Percentiles rank a stretch among this genome's conserved stretches.
Evolutionary conservation across 1,140 invertebrate genomes (phyloP).

Genomic region (Meloidogyne floridensis): DNA sequence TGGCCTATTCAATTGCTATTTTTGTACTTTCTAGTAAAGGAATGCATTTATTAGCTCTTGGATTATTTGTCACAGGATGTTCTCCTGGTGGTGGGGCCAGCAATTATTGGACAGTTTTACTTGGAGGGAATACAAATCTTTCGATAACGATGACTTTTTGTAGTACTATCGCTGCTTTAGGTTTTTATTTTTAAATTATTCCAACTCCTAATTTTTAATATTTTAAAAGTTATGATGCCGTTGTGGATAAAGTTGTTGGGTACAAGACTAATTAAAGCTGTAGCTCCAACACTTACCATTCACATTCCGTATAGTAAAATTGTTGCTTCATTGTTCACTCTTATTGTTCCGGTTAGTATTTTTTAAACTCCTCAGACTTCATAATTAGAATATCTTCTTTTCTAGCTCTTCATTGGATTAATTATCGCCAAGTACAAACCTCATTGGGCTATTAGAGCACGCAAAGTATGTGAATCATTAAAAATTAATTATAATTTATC

Average conservation of each 20-base stretch:
- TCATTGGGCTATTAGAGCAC: slow-evolving; percentile 73
- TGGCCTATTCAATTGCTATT: slow-evolving; percentile 77
- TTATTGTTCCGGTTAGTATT: slow-evolving; percentile 75
- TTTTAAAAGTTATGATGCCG: slow-evolving; percentile 80
- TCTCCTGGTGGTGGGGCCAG: slow-evolving; percentile 87
- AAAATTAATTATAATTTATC: slow-evolving; percentile 67
- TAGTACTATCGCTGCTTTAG: slow-evolving; percentile 80
- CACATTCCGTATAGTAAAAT: slow-evolving; percentile 81
- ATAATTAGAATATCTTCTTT: no score
- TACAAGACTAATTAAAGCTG: slow-evolving; percentile 73
- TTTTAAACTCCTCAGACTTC: no score
- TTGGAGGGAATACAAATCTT: slow-evolving; percentile 84
- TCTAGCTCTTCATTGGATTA: slow-evolving; percentile 75
- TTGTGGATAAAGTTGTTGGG: slow-evolving; percentile 93
- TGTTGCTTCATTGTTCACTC: slow-evolving; percentile 74
- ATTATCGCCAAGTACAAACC: slow-evolving; percentile 66
- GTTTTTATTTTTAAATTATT: slow-evolving; percentile 67
- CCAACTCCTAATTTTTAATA: slow-evolving; percentile 68
- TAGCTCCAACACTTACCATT: slow-evolving; percentile 70
- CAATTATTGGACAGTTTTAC: slow-evolving; percentile 88
- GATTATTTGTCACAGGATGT: slow-evolving; percentile 87
- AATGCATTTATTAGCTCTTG: slow-evolving; percentile 67
- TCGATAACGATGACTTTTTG: slow-evolving; percentile 90
- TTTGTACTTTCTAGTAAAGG: slow-evolving; percentile 70
- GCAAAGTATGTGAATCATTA: slow-evolving; percentile 65